Conservation (phyloP, 2,888 invertebrate species). For the Athalia rosae region DNA sequence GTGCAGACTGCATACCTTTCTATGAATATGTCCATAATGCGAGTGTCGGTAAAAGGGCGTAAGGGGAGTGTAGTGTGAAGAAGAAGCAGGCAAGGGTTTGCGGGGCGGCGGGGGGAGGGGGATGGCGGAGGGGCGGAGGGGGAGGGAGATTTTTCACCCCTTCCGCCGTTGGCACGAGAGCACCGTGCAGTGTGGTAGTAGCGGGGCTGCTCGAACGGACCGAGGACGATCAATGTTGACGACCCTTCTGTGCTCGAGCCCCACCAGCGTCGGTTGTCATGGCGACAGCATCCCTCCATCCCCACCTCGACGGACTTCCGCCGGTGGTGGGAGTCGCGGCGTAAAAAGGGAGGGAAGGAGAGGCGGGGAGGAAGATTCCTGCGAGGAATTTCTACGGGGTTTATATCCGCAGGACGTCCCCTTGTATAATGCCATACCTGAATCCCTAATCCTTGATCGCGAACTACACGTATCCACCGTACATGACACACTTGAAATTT, state of each 20-base stretch:
- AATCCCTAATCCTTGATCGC: not conserved
- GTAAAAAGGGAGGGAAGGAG: conserved; percentile 59
- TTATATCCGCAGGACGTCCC: not conserved
- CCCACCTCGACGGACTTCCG: conserved; percentile 52
- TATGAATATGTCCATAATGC: conserved; percentile 34
- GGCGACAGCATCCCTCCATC: conserved; percentile 69
- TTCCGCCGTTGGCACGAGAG: conserved; percentile 54
- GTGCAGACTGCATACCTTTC: not conserved
- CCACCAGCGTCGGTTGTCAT: conserved; percentile 60
- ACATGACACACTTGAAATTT: too few relatives aligned
- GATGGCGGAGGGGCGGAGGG: conserved; percentile 49
- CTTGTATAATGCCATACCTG: not conserved
- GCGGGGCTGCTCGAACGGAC: conserved; percentile 10
- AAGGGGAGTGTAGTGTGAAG: conserved; percentile 11
- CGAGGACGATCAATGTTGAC: conserved; percentile 41
- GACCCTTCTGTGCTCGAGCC: conserved; percentile 37
- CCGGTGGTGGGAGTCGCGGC: conserved; percentile 59
- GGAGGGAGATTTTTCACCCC: conserved; percentile 64
- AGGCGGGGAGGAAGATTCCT: conserved; percentile 46
- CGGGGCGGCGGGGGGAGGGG: not conserved
- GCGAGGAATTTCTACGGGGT: conserved; percentile 60
- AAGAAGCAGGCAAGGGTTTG: not conserved
- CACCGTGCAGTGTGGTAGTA: not conserved
- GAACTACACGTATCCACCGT: too few relatives aligned
- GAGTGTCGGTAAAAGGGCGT: not conserved